Evolutionary conservation across 2,888 invertebrate genomes (phyloP), one percentile per base, ranked within the genome.

Genomic region (Heliconius aoede): DNA sequence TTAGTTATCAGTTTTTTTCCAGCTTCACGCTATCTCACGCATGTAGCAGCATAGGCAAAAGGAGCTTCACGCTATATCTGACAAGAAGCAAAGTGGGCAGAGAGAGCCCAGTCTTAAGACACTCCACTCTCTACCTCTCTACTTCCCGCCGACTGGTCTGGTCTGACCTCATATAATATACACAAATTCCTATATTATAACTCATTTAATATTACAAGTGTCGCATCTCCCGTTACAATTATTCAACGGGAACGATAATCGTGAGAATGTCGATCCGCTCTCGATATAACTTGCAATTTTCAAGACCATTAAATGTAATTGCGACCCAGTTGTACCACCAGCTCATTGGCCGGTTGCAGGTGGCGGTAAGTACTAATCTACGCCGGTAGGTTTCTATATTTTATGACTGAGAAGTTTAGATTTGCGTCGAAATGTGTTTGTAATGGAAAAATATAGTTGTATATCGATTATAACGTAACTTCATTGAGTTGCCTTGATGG

Each of bases 191-290:
- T n/a, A n/a, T n/a, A n/a, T n/a, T n/a, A n/a, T n/a, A n/a, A n/a
- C n/a, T n/a, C n/a, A n/a, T n/a, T n/a, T n/a, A n/a, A n/a, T 72
- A 72, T 36, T 26, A 24, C 58, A n/a, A 36, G 36, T 72, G 71
- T 72, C 21, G 21, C 60, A 13, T 32, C 58, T 72, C 72, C 72
- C 72, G 60, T 72, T 72, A 72, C 72, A 40, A 72, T 72, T 72
- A 60, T 60, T 60, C 72, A 60, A 72, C 72, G 72, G 72, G 72
- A 72, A 36, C 26, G 72, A 72, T 69, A 55, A 32, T 55, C 32
- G 51, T 68, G n/a, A 30, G 46, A 74, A 72, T 74, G 61, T 74
- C 30, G 74, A 67, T 60, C 74, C 61, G 72, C 67, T 72, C 72
- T 64, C 64, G 58, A 32, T 69, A 32, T 69, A 55, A n/a, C 55